Evolutionary conservation across 1,140 invertebrate genomes (phyloP).

Genomic region (Panonychus citri): DNA sequence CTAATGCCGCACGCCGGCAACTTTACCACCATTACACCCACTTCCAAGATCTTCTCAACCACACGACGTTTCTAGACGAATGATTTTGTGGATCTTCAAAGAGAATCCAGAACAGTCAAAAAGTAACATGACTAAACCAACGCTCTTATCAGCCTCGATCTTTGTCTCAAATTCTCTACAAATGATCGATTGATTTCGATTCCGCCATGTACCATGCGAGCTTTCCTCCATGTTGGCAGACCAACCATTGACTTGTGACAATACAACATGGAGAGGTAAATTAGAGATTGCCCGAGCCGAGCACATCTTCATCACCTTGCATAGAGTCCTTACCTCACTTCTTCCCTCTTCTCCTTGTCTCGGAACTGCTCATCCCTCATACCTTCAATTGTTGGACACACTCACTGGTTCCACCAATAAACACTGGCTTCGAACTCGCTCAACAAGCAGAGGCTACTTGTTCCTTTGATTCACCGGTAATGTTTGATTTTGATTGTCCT

Average conservation of each 20-base stretch:
- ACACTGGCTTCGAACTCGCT: slow-evolving; percentile 67
- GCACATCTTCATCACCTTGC: slow-evolving; percentile 63
- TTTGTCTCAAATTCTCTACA: slow-evolving; percentile 63
- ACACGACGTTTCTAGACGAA: slow-evolving; percentile 32
- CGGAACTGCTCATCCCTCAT: slow-evolving; percentile 75
- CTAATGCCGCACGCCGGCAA: slow-evolving; percentile 8
- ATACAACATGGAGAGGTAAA: slow-evolving; percentile 93
- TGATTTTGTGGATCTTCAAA: slow-evolving; percentile 23
- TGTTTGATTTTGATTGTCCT: slow-evolving; percentile 79
- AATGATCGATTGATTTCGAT: slow-evolving; percentile 99
- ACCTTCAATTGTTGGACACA: slow-evolving; percentile 85
- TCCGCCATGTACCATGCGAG: slow-evolving; percentile 63
- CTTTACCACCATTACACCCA: slow-evolving; percentile 12
- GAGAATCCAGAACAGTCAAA: slow-evolving; percentile 24
- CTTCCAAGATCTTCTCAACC: slow-evolving; percentile 29
- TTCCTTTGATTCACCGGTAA: slow-evolving; percentile 63
- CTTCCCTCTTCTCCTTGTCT: slow-evolving; percentile 63
- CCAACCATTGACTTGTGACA: slow-evolving; percentile 94
- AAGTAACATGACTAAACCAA: slow-evolving; percentile 23
- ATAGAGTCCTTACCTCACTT: slow-evolving; percentile 50
- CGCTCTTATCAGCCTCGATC: slow-evolving; percentile 45
- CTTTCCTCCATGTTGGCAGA: slow-evolving; percentile 99
- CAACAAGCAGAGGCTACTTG: slow-evolving; percentile 75
- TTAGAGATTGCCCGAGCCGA: slow-evolving; percentile 93
- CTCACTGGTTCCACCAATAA: slow-evolving; percentile 88